Percentiles rank a stretch among this genome's conserved stretches.
Conservation (phyloP, 2,113 vertebrate species). For the Melanerpes formicivorus region DNA sequence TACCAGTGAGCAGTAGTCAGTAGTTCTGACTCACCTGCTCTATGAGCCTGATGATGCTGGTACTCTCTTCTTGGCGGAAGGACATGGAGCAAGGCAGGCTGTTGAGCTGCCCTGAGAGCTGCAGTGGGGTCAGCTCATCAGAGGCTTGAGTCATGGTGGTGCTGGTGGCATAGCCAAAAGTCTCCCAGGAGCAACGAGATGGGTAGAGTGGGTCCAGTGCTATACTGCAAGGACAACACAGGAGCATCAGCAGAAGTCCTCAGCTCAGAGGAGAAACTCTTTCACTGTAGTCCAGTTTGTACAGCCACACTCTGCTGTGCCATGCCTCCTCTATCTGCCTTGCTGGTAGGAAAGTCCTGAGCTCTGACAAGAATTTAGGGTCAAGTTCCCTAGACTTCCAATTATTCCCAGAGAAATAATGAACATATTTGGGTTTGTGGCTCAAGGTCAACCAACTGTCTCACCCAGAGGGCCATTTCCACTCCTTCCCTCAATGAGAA, state of each 20-base stretch:
- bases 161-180: slow-evolving; percentile 91
- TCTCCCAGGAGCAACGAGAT: slow-evolving; percentile 98
- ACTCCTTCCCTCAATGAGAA: background rate
- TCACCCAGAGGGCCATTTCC: background rate
- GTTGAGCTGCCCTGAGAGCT: slow-evolving; percentile 91
- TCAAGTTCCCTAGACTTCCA: background rate
- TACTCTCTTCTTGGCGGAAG: slow-evolving; percentile 94
- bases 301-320: background rate
- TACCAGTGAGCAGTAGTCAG: background rate
- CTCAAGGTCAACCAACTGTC: background rate
- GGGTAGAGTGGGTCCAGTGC: slow-evolving; percentile 96
- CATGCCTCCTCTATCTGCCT: background rate
- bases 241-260: background rate
- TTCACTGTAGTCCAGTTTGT: background rate
- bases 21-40: slow-evolving; percentile 84
- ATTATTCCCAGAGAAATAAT: background rate
- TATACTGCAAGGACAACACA: slow-evolving; percentile 78
- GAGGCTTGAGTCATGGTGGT: slow-evolving; percentile 78
- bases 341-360: background rate
- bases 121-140: slow-evolving; percentile 87
- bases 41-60: slow-evolving; percentile 95
- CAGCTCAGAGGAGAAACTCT: background rate
- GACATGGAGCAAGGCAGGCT: slow-evolving; percentile 92
- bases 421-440: background rate
- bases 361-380: background rate